Conservation (phyloP, 1,140 invertebrate genomes). For the Rhyzopertha dominica region DNA sequence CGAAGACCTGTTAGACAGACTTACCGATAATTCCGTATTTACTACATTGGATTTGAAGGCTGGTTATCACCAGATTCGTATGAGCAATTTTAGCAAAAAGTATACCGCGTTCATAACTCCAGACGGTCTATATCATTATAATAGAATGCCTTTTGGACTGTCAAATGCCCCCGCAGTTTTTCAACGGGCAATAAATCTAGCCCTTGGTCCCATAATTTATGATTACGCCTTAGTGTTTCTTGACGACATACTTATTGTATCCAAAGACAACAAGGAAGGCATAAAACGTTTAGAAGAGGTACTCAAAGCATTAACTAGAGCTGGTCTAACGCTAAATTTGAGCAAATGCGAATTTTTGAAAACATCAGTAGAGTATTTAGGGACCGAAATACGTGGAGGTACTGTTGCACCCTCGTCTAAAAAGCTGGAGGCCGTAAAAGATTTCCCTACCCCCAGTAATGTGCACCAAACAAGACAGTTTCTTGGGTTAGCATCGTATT, state of each 20-base stretch:
- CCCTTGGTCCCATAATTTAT: conserved; percentile 12
- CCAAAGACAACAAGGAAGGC: conserved; percentile 15
- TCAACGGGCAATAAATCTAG: conserved; percentile 22
- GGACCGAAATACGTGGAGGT: conserved; percentile 24
- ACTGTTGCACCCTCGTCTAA: conserved; percentile 20
- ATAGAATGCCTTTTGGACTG: conserved; percentile 30
- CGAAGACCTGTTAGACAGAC: conserved; percentile 25
- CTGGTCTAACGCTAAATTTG: conserved; percentile 12
- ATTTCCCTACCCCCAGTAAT: conserved; percentile 24
- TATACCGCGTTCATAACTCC: conserved; percentile 32
- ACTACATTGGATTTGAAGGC: conserved; percentile 36
- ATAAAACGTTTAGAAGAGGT: conserved; percentile 20
- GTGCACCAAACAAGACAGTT: no score
- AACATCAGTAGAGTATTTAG: conserved; percentile 31
- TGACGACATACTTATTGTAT: conserved; percentile 30
- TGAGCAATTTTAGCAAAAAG: conserved; percentile 27
- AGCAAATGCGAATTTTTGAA: no score
- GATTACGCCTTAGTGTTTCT: conserved; percentile 22
- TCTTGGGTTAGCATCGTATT: no score
- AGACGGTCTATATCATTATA: conserved; percentile 31
- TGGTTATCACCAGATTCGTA: conserved; percentile 39
- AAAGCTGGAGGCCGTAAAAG: conserved; percentile 25
- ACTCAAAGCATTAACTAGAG: conserved; percentile 19
- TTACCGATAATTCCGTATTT: conserved; percentile 25
- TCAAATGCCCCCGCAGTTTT: conserved; percentile 21